phyloP scores from a whole-genome alignment of 1,140 invertebrate species.

The Formica selysi region DNA sequence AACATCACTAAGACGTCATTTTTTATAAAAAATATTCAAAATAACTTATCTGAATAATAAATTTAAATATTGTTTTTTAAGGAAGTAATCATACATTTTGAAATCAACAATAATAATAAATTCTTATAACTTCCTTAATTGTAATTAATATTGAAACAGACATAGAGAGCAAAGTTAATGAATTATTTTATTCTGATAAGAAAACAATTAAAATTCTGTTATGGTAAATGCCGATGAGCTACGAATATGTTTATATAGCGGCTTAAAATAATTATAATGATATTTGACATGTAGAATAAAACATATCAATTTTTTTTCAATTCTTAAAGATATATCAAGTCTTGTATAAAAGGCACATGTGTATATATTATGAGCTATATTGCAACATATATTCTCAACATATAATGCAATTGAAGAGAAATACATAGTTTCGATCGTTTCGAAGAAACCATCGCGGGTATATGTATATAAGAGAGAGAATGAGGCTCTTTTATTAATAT shows the following conservation, averaged over 20 bases:
- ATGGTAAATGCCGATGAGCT: background rate
- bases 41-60: background rate
- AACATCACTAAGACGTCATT: background rate
- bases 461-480: background rate
- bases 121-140: background rate
- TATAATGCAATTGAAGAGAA: background rate
- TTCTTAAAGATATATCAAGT: background rate
- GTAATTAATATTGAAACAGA: conserved; percentile 10
- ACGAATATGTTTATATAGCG: background rate
- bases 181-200: conserved; percentile 13
- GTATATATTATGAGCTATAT: background rate
- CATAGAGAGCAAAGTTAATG: background rate
- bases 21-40: background rate
- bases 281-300: background rate
- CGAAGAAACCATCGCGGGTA: background rate
- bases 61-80: background rate
- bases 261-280: background rate
- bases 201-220: background rate
- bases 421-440: background rate
- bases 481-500: background rate
- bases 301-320: background rate
- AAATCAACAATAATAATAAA: background rate
- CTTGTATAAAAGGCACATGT: background rate
- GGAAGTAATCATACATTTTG: background rate
- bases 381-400: background rate